These are phyloP conservation scores for Chydorus sphaericus DNA, from an alignment of 2,888 invertebrate genomes.

Conservation along the genomic window DNA sequence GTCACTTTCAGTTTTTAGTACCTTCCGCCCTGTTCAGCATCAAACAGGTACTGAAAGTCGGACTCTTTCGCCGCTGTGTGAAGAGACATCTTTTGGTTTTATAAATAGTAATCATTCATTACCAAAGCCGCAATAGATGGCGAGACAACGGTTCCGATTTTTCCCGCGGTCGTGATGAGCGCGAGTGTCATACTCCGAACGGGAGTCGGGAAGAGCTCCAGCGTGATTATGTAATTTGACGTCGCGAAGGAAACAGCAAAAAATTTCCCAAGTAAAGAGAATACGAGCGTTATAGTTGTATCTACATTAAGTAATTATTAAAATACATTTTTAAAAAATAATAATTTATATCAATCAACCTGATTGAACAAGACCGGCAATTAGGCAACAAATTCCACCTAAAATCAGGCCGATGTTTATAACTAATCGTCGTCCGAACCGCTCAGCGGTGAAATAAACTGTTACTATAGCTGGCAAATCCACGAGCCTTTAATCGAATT, in stretches of 20 bases:
- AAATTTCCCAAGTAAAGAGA: slow-evolving; percentile 1
- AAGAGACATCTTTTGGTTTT: too few species aligned
- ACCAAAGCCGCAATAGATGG: background rate
- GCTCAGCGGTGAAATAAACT: slow-evolving; percentile 1
- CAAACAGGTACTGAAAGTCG: too few species aligned
- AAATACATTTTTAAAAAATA: too few species aligned
- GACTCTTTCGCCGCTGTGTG: too few species aligned
- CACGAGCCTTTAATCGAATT: background rate
- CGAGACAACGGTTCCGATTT: slow-evolving; percentile 32
- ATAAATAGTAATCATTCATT: too few species aligned
- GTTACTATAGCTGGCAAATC: slow-evolving; percentile 11
- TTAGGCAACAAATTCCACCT: slow-evolving; percentile 7
- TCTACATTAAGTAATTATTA: background rate
- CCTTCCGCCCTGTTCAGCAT: too few species aligned
- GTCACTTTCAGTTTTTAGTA: too few species aligned
- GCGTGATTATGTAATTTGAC: slow-evolving; percentile 27
- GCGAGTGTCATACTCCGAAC: slow-evolving; percentile 42
- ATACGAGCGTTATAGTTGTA: too few species aligned
- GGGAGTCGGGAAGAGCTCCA: slow-evolving; percentile 43
- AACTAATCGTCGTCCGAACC: slow-evolving; percentile 4
- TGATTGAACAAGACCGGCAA: background rate
- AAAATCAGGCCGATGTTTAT: slow-evolving; percentile 1
- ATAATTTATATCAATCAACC: background rate
- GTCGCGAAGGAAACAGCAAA: background rate
- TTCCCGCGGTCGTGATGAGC: slow-evolving; percentile 39